Base-by-base conservation (phyloP, 92 coral and sea anemone species). In the Siderastrea radians region DNA sequence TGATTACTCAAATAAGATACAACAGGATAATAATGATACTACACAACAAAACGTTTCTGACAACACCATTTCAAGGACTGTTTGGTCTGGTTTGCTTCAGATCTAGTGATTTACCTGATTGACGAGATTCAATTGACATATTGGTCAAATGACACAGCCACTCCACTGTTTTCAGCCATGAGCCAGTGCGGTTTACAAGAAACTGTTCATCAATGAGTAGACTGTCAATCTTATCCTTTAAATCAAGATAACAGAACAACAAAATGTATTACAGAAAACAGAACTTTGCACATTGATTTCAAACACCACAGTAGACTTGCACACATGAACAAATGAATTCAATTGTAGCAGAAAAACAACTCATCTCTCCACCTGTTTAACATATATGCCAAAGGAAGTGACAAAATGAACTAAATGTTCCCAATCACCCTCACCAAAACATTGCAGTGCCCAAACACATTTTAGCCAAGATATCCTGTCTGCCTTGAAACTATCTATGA, bases 91-190 rank as follows among this genome's bases (percentile, higher is more conserved):
- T 10, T 10, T 4, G 16, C 17, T 61, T 26, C 38, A 4, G 66
- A 61, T 1, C 55, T 61, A 14, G 16, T 10, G 51, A 6, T 6
- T 16, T 80, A 92, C 95, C 91, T 89, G 90, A 7, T 62, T 76
- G 88, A 82, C 73, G 85, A 49, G 58, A 62, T 52, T 81, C 87
- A 46, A 72, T 71, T 50, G 93, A 87, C 89, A 92, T 84, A 75
- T 77, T 62, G 49, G 93, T 92, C 38, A 92, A 85, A 82, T 92
- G 90, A 64, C 95, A 92, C 12, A 92, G 87, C 95, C 95, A 92
- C 52, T 88, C 93, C 71, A 92, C 95, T 7, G 91, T 89, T 74
- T 92, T 92, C 57, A 89, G 17, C 95, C 95, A 92, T 6, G 95
- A 92, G 11, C 93, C 90, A 66, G 95, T 92, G 38, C 93, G 85